Evolutionary conservation across 2,888 invertebrate species (phyloP), one percentile per base, ranked within the genome.

Genomic region (Tinea pellionella): DNA sequence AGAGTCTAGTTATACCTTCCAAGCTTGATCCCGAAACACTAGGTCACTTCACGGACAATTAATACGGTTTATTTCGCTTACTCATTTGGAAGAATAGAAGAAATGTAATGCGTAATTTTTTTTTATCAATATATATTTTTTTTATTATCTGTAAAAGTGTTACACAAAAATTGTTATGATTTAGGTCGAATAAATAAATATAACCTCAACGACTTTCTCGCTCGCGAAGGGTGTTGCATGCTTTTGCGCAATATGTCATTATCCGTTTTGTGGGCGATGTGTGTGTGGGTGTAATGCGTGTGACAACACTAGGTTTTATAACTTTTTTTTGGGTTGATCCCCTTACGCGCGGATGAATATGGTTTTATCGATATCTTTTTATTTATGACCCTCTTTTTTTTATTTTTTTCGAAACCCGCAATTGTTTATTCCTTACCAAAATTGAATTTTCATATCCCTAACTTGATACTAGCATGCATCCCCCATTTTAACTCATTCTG

Each of bases 181-280:
- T 24, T 24, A 6, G 24, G 24, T 24, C 24, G 6, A 24, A 24
- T 24, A 6, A 24, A 24, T 24, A 24, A 24, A 24, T 24, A 24
- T 24, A 24, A 24, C 24, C 15, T 47, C 16, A 47, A 47, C 47
- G 15, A 47, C 47, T 47, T 47, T 47, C 47, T 47, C 47, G 47
- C 11, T 24, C 29, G n/a, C 32, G 11, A 57, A 57, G 57, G 57
- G 57, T 57, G 32, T 57, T 57, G 57, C 57, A 32, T 57, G 57
- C 9, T 30, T 32, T 57, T 57, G 57, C 57, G 57, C 57, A 57
- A 57, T 57, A 57, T 57, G 32, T 32, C 32, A 57, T 57, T 57
- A 57, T 32, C 57, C 57, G 32, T n/a, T 30, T 57, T 24, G 57
- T 57, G 57, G 32, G 57, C 57, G 57, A 24, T 8, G 57, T 32